These are phyloP conservation scores for Leptodactylus fallax DNA, from an alignment of 2,797 vertebrate species.

Conservation along the genomic window DNA sequence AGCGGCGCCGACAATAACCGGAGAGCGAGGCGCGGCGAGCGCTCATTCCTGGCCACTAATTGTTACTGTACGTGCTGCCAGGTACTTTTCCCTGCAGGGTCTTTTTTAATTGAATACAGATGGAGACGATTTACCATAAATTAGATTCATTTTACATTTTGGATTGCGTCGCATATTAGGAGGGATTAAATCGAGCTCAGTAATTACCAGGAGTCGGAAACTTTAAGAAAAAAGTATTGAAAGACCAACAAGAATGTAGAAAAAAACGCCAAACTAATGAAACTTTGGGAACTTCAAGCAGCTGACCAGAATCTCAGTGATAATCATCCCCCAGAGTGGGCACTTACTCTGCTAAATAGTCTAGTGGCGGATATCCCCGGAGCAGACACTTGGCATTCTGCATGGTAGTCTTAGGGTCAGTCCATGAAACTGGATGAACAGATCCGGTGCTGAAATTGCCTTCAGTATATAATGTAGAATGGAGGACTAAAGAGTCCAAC, in stretches of 20 bases:
- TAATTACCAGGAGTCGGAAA: slow-evolving; percentile 7
- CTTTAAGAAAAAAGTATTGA: neutral
- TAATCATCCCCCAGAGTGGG: too few species aligned
- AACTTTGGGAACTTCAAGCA: neutral
- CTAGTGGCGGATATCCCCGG: too few species aligned
- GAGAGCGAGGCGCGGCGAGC: slow-evolving; percentile 75
- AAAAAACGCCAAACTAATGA: neutral
- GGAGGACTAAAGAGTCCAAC: too few species aligned
- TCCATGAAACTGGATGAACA: too few species aligned
- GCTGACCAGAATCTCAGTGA: too few species aligned
- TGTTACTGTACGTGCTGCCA: slow-evolving; percentile 74
- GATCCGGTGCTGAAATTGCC: too few species aligned
- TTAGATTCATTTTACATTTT: slow-evolving; percentile 7
- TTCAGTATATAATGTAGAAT: too few species aligned
- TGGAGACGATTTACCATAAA: slow-evolving; percentile 70
- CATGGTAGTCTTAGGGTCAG: too few species aligned
- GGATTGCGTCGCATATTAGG: neutral
- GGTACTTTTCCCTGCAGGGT: slow-evolving; percentile 78
- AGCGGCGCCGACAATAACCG: slow-evolving; percentile 61
- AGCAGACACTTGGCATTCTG: too few species aligned
- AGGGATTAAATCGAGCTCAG: neutral
- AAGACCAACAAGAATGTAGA: slow-evolving; percentile 56
- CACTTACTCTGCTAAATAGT: too few species aligned
- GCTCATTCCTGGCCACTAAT: slow-evolving; percentile 80
- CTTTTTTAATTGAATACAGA: slow-evolving; percentile 76